Percentiles rank a stretch among this genome's conserved stretches.
Evolutionary conservation across 2,113 vertebrate genomes (phyloP).

Genomic region (Catagonus wagneri): DNA sequence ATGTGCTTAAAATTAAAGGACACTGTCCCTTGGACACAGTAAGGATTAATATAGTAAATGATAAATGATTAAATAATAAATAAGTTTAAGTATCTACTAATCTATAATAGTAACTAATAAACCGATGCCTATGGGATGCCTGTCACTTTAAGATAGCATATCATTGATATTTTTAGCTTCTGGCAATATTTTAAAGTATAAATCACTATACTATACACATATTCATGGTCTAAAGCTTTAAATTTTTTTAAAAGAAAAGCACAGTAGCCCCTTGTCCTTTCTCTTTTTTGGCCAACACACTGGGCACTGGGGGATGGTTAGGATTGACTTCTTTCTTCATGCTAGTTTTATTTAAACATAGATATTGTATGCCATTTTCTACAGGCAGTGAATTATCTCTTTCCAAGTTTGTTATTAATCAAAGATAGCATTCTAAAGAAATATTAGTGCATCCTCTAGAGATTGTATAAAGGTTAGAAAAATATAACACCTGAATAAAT

Average conservation of each 20-base stretch:
- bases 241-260: background rate
- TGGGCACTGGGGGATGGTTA: background rate
- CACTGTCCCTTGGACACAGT: background rate
- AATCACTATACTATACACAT: background rate
- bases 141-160: background rate
- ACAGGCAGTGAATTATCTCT: background rate
- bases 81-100: background rate
- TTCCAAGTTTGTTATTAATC: background rate
- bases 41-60: background rate
- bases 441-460: background rate
- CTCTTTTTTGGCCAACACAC: background rate
- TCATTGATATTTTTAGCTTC: background rate
- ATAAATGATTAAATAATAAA: background rate
- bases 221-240: background rate
- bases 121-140: background rate
- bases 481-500: background rate
- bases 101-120: slow-evolving; percentile 7
- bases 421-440: slow-evolving; percentile 11
- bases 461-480: background rate
- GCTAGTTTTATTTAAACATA: background rate
- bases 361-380: background rate
- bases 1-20: background rate
- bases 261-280: background rate
- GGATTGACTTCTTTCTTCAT: background rate
- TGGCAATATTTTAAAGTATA: background rate